Evolutionary conservation across 2,797 vertebrate genomes (phyloP).

Genomic region (Vultur gryphus): DNA sequence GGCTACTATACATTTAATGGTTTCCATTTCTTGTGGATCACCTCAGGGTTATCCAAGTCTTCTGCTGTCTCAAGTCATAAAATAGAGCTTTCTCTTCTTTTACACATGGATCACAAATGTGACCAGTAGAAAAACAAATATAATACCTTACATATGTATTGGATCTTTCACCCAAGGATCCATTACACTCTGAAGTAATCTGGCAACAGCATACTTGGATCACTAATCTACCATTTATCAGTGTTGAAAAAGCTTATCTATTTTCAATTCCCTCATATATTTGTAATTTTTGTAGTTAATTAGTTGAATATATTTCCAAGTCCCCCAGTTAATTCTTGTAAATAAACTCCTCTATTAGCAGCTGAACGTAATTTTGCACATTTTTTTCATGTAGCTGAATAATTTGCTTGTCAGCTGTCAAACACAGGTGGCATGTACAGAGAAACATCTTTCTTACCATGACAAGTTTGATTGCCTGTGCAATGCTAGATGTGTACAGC

Average conservation of each 20-base stretch:
- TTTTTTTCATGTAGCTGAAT: not conserved
- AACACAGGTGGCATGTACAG: not conserved
- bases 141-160: not conserved
- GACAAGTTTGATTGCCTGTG: not conserved
- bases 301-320: not conserved
- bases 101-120: constrained; percentile 8
- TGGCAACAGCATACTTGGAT: not conserved
- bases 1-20: not conserved
- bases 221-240: not conserved
- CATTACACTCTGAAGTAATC: not conserved
- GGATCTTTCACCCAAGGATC: not conserved
- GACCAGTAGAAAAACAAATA: not conserved
- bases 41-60: not conserved
- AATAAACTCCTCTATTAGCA: not conserved
- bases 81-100: not conserved
- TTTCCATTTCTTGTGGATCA: constrained; percentile 22
- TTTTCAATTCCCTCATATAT: not conserved
- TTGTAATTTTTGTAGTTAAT: not conserved
- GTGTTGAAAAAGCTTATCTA: not conserved
- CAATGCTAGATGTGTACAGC: not conserved
- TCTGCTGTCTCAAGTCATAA: not conserved
- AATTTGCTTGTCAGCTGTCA: not conserved
- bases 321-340: not conserved
- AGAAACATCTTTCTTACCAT: not conserved
- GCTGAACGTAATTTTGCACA: not conserved